Evolutionary conservation across 1,140 invertebrate genomes (phyloP), one percentile per base, ranked within the genome.

Genomic region (Drosophila suzukii): DNA sequence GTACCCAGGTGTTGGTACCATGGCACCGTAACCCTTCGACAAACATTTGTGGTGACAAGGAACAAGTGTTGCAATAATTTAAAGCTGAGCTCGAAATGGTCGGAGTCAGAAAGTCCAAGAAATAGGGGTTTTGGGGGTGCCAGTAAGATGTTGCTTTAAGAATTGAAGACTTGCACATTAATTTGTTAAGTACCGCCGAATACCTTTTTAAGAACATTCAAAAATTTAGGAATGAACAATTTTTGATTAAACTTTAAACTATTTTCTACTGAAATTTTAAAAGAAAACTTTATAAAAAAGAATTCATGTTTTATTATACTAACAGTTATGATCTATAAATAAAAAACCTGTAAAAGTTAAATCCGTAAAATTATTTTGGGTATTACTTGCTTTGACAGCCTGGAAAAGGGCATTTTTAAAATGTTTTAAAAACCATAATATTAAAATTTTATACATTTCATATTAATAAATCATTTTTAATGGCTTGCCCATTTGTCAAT

Each of bases 391-490:
- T n/a, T n/a, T n/a, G n/a, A n/a, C n/a, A n/a, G n/a, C n/a, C n/a
- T n/a, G 6, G 6, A 32, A 32, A 32, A 32, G 6, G 0, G 6
- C 5, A 41, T 1, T 41, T 15, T 41, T 8, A 15, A 6, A 41
- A 17, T 17, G 7, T 11, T 11, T 34, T 34, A 10, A 6, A 3
- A 1, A 34, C 5, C 38, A 12, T 47, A 24, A 6, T 13, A 27
- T 0, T 13, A 6, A 6, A 6, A 27, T 49, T n/a, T 30, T 30
- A 6, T n/a, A 30, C 34, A 53, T 11, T 36, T 36, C 11, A 30
- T 13, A 58, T 65, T 6, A 53, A 65, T 65, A 65, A 65, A 65
- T 68, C n/a, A 71, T 70, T 58, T 72, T 72, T 59, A 53, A 73
- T 61, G 56, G 38, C 68, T 32, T 38, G 38, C 38, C n/a, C 41